These are phyloP conservation scores for Leptopilina boulardi DNA, from an alignment of 1,140 invertebrate species.

Conservation along the genomic window DNA sequence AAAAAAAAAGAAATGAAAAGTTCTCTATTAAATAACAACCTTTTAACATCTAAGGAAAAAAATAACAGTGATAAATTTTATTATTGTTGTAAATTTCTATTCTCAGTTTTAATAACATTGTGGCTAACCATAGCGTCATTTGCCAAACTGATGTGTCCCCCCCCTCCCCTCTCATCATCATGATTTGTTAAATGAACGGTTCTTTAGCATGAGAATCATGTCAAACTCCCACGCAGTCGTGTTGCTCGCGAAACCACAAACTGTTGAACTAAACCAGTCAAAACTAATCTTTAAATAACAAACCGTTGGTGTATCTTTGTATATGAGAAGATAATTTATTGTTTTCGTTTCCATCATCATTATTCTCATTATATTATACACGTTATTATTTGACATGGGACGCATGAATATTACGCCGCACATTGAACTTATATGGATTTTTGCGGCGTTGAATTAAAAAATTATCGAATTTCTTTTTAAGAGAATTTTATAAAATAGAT, in stretches of 20 bases:
- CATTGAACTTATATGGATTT: too few relatives aligned
- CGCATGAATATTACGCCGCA: too few relatives aligned
- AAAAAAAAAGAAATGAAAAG: too few relatives aligned
- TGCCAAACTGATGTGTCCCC: neutral
- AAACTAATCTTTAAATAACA: neutral
- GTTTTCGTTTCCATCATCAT: neutral
- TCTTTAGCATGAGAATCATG: neutral
- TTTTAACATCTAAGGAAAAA: too few relatives aligned
- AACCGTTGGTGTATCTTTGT: neutral
- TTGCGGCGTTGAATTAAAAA: too few relatives aligned
- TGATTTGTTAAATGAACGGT: constrained; percentile 2
- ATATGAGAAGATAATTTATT: constrained; percentile 17
- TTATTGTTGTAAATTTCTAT: neutral
- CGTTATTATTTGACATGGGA: constrained; percentile 45
- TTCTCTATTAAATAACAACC: too few relatives aligned
- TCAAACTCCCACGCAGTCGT: constrained; percentile 4
- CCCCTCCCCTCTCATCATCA: too few relatives aligned
- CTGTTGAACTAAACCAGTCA: neutral
- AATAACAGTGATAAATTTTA: neutral
- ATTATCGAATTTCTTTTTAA: too few relatives aligned
- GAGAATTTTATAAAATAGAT: too few relatives aligned
- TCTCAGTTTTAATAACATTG: neutral
- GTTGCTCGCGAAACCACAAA: neutral
- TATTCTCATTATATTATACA: neutral
- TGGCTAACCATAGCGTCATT: neutral